phyloP scores from a whole-genome alignment of 2,888 invertebrate species.

The Lasioglossum zephyrum region DNA sequence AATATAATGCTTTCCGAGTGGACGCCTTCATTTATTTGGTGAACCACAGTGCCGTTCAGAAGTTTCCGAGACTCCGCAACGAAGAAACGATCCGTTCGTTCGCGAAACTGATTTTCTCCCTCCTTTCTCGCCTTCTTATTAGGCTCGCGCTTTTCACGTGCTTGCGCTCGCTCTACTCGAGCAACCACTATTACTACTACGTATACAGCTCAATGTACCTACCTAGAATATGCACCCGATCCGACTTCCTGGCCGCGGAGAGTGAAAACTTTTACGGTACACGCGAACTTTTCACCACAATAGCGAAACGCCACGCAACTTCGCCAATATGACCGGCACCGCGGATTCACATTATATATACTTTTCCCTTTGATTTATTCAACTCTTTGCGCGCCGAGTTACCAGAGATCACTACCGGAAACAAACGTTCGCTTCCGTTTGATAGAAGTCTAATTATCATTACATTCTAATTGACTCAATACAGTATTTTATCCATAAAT shows the following conservation, averaged over 20 bases:
- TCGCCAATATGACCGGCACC: background rate
- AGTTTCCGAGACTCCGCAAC: conserved; percentile 17
- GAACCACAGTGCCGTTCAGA: conserved; percentile 12
- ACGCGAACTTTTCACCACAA: background rate
- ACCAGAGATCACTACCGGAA: background rate
- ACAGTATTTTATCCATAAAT: too few relatives aligned
- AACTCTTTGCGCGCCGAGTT: background rate
- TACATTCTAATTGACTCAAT: background rate
- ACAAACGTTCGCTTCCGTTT: background rate
- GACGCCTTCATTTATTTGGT: conserved; percentile 21
- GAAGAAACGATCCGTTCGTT: conserved; percentile 35
- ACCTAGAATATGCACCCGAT: background rate
- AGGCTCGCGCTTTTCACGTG: conserved; percentile 66
- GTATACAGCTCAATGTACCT: background rate
- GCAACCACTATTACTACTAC: background rate
- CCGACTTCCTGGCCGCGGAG: conserved; percentile 14
- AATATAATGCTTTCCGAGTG: conserved; percentile 24
- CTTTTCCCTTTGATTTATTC: background rate
- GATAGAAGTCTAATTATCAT: background rate
- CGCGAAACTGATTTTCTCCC: background rate
- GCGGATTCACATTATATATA: background rate
- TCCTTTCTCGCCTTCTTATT: conserved; percentile 55
- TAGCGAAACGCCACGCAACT: background rate
- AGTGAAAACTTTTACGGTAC: conserved; percentile 35
- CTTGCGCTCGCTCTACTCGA: conserved; percentile 54